Evolutionary conservation across 1,140 invertebrate species (phyloP).

Genomic region (Neuroterus valhalla): DNA sequence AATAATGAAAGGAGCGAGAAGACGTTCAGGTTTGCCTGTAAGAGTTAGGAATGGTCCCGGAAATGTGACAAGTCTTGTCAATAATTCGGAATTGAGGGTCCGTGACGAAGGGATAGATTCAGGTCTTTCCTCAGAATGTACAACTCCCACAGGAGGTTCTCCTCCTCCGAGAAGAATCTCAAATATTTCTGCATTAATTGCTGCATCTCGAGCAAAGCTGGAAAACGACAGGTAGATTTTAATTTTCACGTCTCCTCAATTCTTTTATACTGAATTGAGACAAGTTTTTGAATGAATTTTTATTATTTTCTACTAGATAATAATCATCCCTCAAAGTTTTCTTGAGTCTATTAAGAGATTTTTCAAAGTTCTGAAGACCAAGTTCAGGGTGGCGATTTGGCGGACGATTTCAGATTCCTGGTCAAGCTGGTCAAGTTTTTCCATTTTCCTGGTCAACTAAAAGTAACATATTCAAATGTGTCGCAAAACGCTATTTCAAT

Average conservation of each 20-base stretch:
- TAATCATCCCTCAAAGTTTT: neutral
- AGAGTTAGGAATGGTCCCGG: neutral
- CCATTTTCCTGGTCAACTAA: no score
- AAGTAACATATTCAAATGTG: no score
- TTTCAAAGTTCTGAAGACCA: no score
- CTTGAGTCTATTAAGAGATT: neutral
- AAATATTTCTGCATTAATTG: constrained; percentile 50
- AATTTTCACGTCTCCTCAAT: neutral
- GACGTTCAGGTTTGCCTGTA: constrained; percentile 42
- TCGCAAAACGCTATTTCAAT: no score
- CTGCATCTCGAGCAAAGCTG: constrained; percentile 57
- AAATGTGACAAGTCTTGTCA: constrained; percentile 8
- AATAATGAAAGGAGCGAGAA: constrained; percentile 49
- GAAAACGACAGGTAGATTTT: constrained; percentile 60
- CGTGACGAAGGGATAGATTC: constrained; percentile 67
- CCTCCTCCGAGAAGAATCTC: constrained; percentile 61
- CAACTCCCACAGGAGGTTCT: constrained; percentile 69
- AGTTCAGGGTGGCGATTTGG: no score
- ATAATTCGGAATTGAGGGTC: constrained; percentile 31
- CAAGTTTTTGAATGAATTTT: no score
- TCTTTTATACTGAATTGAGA: neutral
- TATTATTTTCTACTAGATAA: no score
- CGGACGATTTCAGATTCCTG: no score
- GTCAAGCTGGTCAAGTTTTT: no score
- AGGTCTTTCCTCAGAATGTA: constrained; percentile 69